Evolutionary conservation across 1,140 invertebrate species (phyloP).

Genomic region (Pseudomyrmex sp.): DNA sequence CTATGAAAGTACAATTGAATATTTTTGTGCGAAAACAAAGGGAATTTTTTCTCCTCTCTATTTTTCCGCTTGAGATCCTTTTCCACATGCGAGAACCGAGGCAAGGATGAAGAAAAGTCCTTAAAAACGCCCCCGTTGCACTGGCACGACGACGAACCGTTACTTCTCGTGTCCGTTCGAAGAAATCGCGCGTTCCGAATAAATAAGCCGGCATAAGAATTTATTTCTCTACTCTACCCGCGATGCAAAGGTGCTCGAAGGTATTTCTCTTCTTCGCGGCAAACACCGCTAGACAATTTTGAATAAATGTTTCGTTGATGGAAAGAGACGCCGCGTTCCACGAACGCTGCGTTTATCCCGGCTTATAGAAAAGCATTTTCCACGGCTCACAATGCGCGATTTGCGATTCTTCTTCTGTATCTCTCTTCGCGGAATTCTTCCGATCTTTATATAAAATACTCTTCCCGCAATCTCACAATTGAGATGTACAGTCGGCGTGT

Average conservation of each 20-base stretch:
- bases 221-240: slow-evolving; percentile 44
- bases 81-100: too few species aligned
- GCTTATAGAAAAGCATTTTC: slow-evolving; percentile 3
- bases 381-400: slow-evolving; percentile 20
- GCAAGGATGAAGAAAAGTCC: not conserved
- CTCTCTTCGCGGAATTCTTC: slow-evolving; percentile 3
- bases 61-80: not conserved
- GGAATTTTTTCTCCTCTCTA: not conserved
- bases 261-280: slow-evolving; percentile 27
- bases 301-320: slow-evolving; percentile 38
- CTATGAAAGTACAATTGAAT: too few species aligned
- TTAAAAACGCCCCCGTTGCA: not conserved
- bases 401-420: not conserved
- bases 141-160: slow-evolving; percentile 52
- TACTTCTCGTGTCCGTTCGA: slow-evolving; percentile 52
- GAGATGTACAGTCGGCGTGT: not conserved
- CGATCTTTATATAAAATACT: not conserved
- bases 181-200: slow-evolving; percentile 64
- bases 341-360: slow-evolving; percentile 18
- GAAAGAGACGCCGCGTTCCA: slow-evolving; percentile 8
- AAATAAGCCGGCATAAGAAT: slow-evolving; percentile 53
- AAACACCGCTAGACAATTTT: slow-evolving; percentile 29
- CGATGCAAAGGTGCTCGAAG: not conserved
- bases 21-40: too few species aligned
- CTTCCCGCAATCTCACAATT: slow-evolving; percentile 26